phyloP scores from a whole-genome alignment of 2,888 invertebrate species.

The Eurytoma californica region DNA sequence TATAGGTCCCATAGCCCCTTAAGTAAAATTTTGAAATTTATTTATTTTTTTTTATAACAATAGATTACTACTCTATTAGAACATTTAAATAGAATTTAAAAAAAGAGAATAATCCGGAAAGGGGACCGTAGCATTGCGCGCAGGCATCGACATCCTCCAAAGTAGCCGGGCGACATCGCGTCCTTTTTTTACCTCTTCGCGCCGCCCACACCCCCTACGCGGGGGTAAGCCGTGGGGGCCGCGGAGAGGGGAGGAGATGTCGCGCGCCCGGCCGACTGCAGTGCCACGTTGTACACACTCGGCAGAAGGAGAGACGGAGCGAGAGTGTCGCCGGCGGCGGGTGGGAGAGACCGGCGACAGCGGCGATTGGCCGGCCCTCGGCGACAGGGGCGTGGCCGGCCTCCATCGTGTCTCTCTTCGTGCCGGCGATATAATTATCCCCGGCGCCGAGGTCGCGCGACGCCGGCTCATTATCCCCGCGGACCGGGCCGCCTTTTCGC shows the following conservation, averaged over 20 bases:
- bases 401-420: conserved; percentile 70
- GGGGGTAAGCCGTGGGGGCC: background rate
- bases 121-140: background rate
- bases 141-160: conserved; percentile 7
- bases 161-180: background rate
- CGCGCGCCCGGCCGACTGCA: conserved; percentile 3
- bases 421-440: background rate
- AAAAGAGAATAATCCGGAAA: no score
- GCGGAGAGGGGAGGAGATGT: conserved; percentile 32
- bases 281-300: background rate
- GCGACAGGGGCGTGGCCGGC: conserved; percentile 74
- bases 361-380: conserved; percentile 68
- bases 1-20: no score
- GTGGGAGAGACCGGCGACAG: conserved; percentile 65
- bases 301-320: conserved; percentile 11
- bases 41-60: no score
- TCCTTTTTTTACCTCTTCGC: background rate
- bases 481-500: no score
- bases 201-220: background rate
- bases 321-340: conserved; percentile 35
- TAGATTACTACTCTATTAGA: no score
- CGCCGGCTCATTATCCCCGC: no score
- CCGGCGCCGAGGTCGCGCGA: background rate
- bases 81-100: no score
- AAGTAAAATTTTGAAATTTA: no score